These are phyloP conservation scores for Bactericera cockerelli DNA, from an alignment of 1,140 invertebrate genomes.

Conservation along the genomic window DNA sequence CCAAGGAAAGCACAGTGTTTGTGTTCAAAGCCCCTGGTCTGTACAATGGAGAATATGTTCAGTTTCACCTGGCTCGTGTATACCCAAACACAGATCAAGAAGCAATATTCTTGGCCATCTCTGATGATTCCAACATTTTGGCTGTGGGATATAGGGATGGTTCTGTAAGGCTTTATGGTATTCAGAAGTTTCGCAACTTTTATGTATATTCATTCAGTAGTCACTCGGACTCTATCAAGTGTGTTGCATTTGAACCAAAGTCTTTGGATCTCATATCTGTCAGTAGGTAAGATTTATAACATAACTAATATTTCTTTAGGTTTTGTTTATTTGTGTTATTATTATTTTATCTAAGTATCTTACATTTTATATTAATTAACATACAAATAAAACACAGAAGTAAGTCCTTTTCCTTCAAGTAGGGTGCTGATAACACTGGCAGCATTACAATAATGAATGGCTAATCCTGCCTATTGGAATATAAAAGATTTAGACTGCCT, in stretches of 20 bases:
- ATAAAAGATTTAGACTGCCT: too few species aligned
- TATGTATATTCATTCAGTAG: constrained; percentile 52
- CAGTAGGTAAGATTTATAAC: constrained; percentile 49
- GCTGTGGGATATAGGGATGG: constrained; percentile 77
- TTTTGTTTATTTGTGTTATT: too few species aligned
- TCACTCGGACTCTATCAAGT: constrained; percentile 66
- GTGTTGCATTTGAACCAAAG: constrained; percentile 74
- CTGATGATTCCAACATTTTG: constrained; percentile 68
- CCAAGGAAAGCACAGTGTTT: constrained; percentile 70
- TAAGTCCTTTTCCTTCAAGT: too few species aligned
- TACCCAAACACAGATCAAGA: constrained; percentile 67
- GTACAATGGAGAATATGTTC: constrained; percentile 66
- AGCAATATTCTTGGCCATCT: constrained; percentile 79
- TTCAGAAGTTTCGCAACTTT: constrained; percentile 59
- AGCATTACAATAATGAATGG: too few species aligned
- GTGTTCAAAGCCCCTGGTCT: constrained; percentile 72
- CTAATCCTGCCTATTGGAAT: too few species aligned
- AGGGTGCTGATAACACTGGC: too few species aligned
- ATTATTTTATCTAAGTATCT: too few species aligned
- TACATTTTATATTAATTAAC: too few species aligned
- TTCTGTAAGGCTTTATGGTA: constrained; percentile 58
- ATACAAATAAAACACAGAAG: too few species aligned
- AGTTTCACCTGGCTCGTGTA: constrained; percentile 69
- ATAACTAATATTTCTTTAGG: too few species aligned
- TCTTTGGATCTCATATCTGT: constrained; percentile 65